phyloP scores from a whole-genome alignment of 2,888 invertebrate genomes.

The Allygus modestus region DNA sequence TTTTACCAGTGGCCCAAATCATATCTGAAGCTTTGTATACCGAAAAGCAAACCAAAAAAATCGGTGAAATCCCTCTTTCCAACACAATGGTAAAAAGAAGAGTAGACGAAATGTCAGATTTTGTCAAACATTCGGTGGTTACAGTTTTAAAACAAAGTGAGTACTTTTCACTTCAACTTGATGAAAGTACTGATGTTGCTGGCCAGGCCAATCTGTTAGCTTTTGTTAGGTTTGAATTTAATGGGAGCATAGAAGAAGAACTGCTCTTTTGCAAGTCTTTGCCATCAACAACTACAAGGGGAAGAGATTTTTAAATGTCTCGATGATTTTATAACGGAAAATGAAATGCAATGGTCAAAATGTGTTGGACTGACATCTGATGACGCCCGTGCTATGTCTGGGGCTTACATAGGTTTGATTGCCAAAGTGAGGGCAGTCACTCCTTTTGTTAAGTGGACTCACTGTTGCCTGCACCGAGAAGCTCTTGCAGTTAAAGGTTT shows the following conservation, averaged over 20 bases:
- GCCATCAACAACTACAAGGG: too few relatives aligned
- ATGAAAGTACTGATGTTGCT: slow-evolving; percentile 61
- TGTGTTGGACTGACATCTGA: too few relatives aligned
- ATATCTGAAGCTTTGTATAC: slow-evolving; percentile 56
- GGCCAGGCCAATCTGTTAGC: slow-evolving; percentile 32
- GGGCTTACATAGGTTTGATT: too few relatives aligned
- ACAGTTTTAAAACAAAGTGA: slow-evolving; percentile 44
- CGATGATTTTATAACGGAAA: too few relatives aligned
- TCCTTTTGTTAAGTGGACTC: too few relatives aligned
- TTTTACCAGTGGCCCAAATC: slow-evolving; percentile 58
- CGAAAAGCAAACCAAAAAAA: slow-evolving; percentile 46
- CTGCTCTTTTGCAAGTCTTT: slow-evolving; percentile 22
- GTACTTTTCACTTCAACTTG: slow-evolving; percentile 49
- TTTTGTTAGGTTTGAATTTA: slow-evolving; percentile 42
- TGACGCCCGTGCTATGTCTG: too few relatives aligned
- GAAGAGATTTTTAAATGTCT: too few relatives aligned
- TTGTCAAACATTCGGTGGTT: slow-evolving; percentile 16
- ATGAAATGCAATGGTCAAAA: too few relatives aligned
- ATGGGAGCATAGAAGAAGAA: slow-evolving; percentile 26
- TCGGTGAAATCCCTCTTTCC: slow-evolving; percentile 11
- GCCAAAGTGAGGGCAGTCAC: too few relatives aligned
- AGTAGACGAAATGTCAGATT: slow-evolving; percentile 52
- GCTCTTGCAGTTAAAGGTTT: too few relatives aligned
- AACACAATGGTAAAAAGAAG: slow-evolving; percentile 55
- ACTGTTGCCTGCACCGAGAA: too few relatives aligned